Base-by-base conservation (phyloP, 2,888 invertebrate genomes). In the Diarsia brunnea region DNA sequence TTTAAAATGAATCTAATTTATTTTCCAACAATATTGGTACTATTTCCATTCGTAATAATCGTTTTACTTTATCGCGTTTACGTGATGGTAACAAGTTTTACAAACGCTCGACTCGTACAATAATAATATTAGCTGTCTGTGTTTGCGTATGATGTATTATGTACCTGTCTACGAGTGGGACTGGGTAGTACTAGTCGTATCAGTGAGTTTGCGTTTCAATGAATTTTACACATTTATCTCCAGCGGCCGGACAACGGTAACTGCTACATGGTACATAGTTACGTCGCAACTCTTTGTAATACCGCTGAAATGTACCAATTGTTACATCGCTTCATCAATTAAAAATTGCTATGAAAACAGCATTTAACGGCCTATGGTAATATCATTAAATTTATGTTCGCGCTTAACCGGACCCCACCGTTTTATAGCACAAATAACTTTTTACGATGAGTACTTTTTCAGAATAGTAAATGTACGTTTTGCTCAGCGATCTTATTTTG, bases 401-500 rank as follows among this genome's bases (percentile, higher is more conserved):
- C 72, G 72, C 82, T 84, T 84, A 84, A 84, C 82, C 60, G 82
- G 77, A 84, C 71, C 75, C 77, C 51, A 70, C 72, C 43, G 19
- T 65, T 85, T 85, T 71, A 79, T 68, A 51, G 53, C 69, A 75
- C 73, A 61, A 75, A 86, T 74, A 85, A 74, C 74, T 69, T 82
- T 78, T 82, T 79, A 76, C 66, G 77, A 77, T 75, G 72, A 84
- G 81, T 75, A 74, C 67, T 78, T 83, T 84, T 80, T 80, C 72
- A 69, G 78, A 84, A 87, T 84, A 82, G 64, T 80, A 75, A 78
- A 82, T 81, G 76, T 81, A 68, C 74, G 72, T 84, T 87, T 84
- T 70, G 63, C 81, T 71, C 74, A 69, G 73, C 78, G 70, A 78
- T 87, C 88, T 84, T 89, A 89, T 91, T 91, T 89, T 81, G 69